A percentile compares a stretch with the other conserved stretches of the same genome.
Conservation (phyloP, 2,797 vertebrate species). For the Petrocephalus schoutedeni region DNA sequence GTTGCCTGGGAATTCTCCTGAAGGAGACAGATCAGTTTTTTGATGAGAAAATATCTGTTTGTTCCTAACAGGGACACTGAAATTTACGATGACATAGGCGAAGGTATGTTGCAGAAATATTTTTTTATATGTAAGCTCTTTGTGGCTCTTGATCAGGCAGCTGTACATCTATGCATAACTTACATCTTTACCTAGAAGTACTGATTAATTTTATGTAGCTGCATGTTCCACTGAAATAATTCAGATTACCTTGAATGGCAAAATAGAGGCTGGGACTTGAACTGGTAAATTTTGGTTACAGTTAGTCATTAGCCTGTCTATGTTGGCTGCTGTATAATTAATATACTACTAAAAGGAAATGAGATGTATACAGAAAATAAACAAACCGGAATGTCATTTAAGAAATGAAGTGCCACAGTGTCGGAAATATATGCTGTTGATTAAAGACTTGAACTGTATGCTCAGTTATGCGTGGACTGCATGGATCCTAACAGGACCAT, state of each 20-base stretch:
- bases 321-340: background rate
- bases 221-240: background rate
- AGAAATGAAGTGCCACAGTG: background rate
- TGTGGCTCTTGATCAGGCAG: background rate
- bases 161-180: background rate
- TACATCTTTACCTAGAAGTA: background rate
- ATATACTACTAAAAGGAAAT: background rate
- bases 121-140: background rate
- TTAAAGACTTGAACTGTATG: too few species aligned
- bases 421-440: background rate
- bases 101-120: slow-evolving; percentile 53
- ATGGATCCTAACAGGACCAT: background rate
- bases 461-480: background rate
- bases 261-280: background rate
- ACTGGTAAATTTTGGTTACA: background rate
- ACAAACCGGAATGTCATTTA: background rate
- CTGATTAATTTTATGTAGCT: background rate
- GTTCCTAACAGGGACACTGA: slow-evolving; percentile 55
- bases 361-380: background rate
- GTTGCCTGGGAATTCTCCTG: background rate
- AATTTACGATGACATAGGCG: slow-evolving; percentile 65
- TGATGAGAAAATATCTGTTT: slow-evolving; percentile 9
- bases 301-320: background rate
- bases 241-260: background rate
- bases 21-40: background rate